These are phyloP conservation scores for Thalassarche chlororhynchos DNA, from an alignment of 2,113 vertebrate genomes.

Conservation along the genomic window DNA sequence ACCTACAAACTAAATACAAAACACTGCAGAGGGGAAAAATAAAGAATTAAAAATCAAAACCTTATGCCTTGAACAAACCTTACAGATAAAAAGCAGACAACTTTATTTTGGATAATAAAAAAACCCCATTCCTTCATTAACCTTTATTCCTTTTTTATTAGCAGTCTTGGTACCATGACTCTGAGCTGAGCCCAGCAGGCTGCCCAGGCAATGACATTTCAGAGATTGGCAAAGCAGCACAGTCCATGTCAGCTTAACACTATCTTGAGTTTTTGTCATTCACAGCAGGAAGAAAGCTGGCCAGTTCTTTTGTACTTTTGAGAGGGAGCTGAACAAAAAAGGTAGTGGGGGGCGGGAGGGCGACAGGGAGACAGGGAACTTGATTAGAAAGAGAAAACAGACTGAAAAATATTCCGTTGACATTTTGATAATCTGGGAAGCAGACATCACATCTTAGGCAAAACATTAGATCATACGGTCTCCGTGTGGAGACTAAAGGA, in stretches of 20 bases:
- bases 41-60: conserved; percentile 57
- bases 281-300: conserved; percentile 54
- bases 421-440: conserved; percentile 10
- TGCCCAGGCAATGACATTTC: conserved; percentile 80
- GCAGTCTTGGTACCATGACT: conserved; percentile 56
- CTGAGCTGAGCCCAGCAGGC: conserved; percentile 73
- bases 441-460: neutral
- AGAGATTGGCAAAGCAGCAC: conserved; percentile 64
- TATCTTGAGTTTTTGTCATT: conserved; percentile 74
- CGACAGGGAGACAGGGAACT: neutral
- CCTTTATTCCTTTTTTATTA: conserved; percentile 81
- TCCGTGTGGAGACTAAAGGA: neutral
- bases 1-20: conserved; percentile 13
- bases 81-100: conserved; percentile 40
- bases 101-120: conserved; percentile 70
- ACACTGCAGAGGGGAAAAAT: conserved; percentile 7
- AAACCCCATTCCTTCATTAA: conserved; percentile 80
- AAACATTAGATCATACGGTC: neutral
- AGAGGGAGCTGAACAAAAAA: conserved; percentile 14
- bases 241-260: conserved; percentile 48
- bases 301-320: conserved; percentile 47
- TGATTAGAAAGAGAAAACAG: neutral
- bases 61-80: conserved; percentile 52
- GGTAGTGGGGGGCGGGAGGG: neutral
- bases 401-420: neutral